phyloP scores from a whole-genome alignment of 2,113 vertebrate species.

The Charadrius vociferus region DNA sequence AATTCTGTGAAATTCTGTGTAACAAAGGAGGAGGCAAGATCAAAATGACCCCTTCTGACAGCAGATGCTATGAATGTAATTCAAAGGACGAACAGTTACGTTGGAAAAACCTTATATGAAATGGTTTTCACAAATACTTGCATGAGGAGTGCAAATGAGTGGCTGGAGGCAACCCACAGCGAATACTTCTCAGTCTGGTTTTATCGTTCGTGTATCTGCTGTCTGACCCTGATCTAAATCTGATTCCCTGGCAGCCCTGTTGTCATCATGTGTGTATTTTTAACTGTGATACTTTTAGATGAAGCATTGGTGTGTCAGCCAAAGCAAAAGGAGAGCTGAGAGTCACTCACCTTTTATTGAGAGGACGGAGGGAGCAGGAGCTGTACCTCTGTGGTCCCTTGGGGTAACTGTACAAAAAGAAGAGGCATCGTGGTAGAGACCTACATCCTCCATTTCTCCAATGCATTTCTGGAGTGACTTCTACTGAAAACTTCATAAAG shows the following conservation, averaged over 20 bases:
- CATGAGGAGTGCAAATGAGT: neutral
- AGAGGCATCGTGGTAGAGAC: neutral
- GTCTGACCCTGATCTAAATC: neutral
- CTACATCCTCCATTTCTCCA: neutral
- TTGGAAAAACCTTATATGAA: neutral
- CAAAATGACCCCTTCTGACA: neutral
- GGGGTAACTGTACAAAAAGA: neutral
- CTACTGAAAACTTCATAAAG: neutral
- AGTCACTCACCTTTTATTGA: neutral
- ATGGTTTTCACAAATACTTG: neutral
- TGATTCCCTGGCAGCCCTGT: neutral
- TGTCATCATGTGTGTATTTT: neutral
- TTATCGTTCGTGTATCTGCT: neutral
- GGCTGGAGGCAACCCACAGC: neutral
- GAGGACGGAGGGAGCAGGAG: neutral
- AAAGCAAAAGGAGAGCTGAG: neutral
- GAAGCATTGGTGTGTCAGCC: neutral
- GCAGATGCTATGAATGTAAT: neutral
- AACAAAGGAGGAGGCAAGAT: neutral
- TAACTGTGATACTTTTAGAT: neutral
- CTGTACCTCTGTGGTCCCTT: neutral
- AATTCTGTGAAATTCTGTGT: neutral
- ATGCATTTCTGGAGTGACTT: neutral
- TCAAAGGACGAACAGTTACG: neutral
- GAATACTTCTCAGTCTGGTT: neutral